Conservation (phyloP, 2,113 vertebrate species). For the Zosterops hypoxanthus region DNA sequence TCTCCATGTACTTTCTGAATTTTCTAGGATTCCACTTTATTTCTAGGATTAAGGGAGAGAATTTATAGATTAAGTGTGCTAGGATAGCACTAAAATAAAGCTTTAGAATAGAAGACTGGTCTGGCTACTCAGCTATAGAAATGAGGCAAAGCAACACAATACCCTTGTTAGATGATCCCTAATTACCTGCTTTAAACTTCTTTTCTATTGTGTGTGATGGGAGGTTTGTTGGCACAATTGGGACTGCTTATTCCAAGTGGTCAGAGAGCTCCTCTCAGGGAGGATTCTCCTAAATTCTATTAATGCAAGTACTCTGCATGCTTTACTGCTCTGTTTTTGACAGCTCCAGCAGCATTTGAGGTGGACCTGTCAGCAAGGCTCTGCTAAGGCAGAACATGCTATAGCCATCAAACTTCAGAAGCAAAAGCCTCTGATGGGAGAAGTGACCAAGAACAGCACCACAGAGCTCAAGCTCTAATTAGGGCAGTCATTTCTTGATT, state of each 20-base stretch:
- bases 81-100: not conserved
- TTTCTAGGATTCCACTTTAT: not conserved
- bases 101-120: not conserved
- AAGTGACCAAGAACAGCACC: not conserved
- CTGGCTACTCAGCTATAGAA: not conserved
- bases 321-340: not conserved
- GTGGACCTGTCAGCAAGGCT: not conserved
- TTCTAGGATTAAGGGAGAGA: not conserved
- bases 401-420: not conserved
- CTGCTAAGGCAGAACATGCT: not conserved
- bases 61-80: not conserved
- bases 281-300: not conserved
- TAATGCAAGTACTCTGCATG: not conserved
- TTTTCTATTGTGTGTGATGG: not conserved
- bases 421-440: not conserved
- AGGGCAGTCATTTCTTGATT: not conserved
- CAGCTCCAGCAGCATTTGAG: not conserved
- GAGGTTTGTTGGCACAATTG: not conserved
- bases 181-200: not conserved
- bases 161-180: not conserved
- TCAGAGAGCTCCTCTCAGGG: not conserved
- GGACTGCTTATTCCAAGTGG: not conserved
- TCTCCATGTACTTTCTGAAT: not conserved
- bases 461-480: not conserved
- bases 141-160: not conserved